Evolutionary conservation across 2,113 vertebrate genomes (phyloP).

Genomic region (Ceratotherium simum): DNA sequence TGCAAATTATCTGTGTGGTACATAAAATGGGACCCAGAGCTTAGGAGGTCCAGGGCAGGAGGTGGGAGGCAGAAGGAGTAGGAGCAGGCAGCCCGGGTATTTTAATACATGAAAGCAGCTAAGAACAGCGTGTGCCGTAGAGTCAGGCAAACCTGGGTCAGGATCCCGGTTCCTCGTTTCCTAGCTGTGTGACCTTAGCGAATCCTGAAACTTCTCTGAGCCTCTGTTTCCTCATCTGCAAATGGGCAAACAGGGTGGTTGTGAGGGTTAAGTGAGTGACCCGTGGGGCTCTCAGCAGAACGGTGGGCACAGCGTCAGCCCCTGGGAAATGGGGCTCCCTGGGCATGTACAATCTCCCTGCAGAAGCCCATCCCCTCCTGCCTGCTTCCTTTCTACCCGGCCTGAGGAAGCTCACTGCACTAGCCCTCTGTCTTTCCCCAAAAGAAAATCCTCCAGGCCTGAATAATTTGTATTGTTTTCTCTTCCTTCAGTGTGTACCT

Average conservation of each 20-base stretch:
- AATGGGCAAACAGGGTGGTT: neutral
- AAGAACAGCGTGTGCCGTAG: rapidly evolving
- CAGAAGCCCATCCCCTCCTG: neutral
- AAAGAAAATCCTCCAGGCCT: slow-evolving; percentile 27
- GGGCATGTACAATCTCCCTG: neutral
- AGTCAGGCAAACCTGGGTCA: neutral
- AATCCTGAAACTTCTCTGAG: neutral
- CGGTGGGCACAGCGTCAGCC: rapidly evolving
- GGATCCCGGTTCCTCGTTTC: neutral
- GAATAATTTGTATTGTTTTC: neutral
- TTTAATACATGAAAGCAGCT: neutral
- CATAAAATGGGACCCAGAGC: neutral
- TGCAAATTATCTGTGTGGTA: neutral
- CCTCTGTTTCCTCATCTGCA: neutral
- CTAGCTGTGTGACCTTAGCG: neutral
- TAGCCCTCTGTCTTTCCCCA: neutral
- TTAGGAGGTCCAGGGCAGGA: neutral
- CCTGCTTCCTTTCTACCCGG: no score
- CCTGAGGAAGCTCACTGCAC: neutral
- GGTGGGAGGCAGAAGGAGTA: rapidly evolving
- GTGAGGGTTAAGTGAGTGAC: neutral
- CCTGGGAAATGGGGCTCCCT: neutral
- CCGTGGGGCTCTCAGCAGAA: neutral
- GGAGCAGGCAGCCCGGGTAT: neutral
- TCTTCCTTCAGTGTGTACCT: neutral